Evolutionary conservation across 2,888 invertebrate species (phyloP).

Genomic region (Eristalis intricaria): DNA sequence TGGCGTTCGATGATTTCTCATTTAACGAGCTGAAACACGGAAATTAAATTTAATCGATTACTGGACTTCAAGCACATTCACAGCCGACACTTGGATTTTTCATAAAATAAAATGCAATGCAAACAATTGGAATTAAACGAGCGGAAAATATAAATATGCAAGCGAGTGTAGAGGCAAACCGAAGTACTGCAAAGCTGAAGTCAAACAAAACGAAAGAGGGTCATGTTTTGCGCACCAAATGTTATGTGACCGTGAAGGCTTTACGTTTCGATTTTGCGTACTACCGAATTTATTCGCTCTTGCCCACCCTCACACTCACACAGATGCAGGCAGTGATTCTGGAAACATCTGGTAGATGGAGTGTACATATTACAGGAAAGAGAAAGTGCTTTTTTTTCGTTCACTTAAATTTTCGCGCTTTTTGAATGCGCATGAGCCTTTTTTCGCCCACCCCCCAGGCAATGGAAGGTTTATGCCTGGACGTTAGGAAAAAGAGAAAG

Average conservation of each 20-base stretch:
- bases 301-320: too few relatives aligned
- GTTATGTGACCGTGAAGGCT: slow-evolving; percentile 12
- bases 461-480: neutral
- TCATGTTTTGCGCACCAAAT: slow-evolving; percentile 45
- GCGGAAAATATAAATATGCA: slow-evolving; percentile 15
- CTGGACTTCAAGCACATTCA: neutral
- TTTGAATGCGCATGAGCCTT: slow-evolving; percentile 29
- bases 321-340: neutral
- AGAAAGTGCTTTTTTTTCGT: neutral
- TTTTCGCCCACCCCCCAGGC: neutral
- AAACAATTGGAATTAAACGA: slow-evolving; percentile 23
- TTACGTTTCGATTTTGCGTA: slow-evolving; percentile 46
- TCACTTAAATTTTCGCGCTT: slow-evolving; percentile 8
- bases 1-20: slow-evolving; percentile 76
- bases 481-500: slow-evolving; percentile 8
- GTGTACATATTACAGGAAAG: neutral
- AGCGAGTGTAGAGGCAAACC: slow-evolving; percentile 38
- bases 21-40: slow-evolving; percentile 76
- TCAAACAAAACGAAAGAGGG: slow-evolving; percentile 49
- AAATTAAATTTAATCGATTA: neutral
- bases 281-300: neutral
- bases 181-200: slow-evolving; percentile 48
- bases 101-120: slow-evolving; percentile 1
- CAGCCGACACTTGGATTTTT: neutral
- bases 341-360: slow-evolving; percentile 24